These are phyloP conservation scores for Phania funesta DNA, from an alignment of 2,888 invertebrate species.

Conservation along the genomic window DNA sequence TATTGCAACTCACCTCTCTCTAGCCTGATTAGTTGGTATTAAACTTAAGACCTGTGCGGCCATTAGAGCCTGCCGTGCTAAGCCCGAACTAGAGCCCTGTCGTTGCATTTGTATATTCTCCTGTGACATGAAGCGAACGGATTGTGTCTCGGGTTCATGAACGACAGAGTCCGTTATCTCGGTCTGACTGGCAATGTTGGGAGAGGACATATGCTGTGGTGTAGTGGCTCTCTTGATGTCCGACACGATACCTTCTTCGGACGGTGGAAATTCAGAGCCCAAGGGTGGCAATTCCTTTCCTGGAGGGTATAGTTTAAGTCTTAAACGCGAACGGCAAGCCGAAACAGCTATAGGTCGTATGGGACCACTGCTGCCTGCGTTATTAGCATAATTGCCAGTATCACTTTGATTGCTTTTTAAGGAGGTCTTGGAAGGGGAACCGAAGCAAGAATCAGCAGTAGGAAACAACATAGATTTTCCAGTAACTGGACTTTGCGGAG, in stretches of 20 bases:
- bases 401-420: slow-evolving; percentile 75
- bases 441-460: slow-evolving; percentile 71
- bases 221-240: slow-evolving; percentile 74
- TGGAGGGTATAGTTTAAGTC: slow-evolving; percentile 79
- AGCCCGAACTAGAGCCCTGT: slow-evolving; percentile 73
- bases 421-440: slow-evolving; percentile 77
- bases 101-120: slow-evolving; percentile 77
- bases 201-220: slow-evolving; percentile 80
- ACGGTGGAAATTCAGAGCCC: slow-evolving; percentile 44
- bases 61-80: slow-evolving; percentile 86
- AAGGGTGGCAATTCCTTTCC: slow-evolving; percentile 74
- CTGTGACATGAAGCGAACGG: slow-evolving; percentile 77
- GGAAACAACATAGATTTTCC: slow-evolving; percentile 74
- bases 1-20: slow-evolving; percentile 83
- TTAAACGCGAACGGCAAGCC: slow-evolving; percentile 79
- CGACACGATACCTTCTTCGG: slow-evolving; percentile 24
- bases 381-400: slow-evolving; percentile 62
- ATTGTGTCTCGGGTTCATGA: slow-evolving; percentile 69
- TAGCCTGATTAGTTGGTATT: slow-evolving; percentile 90
- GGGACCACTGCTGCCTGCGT: slow-evolving; percentile 68
- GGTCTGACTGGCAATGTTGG: slow-evolving; percentile 77
- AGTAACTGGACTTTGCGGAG: slow-evolving; percentile 79
- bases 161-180: slow-evolving; percentile 67
- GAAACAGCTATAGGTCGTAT: slow-evolving; percentile 79
- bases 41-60: slow-evolving; percentile 90